phyloP scores from a whole-genome alignment of 1,140 invertebrate species.

The Lucilia cuprina region DNA sequence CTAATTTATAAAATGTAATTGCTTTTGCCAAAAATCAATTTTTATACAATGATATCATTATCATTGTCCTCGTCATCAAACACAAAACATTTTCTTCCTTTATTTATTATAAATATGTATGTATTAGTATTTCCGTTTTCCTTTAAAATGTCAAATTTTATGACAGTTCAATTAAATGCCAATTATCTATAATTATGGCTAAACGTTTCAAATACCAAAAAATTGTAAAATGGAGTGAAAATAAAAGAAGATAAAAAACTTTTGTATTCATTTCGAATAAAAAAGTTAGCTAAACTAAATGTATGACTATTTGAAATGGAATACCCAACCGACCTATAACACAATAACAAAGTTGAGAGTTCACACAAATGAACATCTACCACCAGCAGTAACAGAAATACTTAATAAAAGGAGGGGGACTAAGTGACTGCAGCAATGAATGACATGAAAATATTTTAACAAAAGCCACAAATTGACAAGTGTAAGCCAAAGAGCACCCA shows the following conservation, averaged over 20 bases:
- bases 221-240: too few relatives aligned
- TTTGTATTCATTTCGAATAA: background rate
- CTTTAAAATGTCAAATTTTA: conserved; percentile 32
- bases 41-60: background rate
- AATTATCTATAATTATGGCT: conserved; percentile 34
- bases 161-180: conserved; percentile 34
- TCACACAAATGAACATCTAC: background rate
- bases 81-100: background rate
- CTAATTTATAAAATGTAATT: too few relatives aligned
- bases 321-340: background rate
- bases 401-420: background rate
- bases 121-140: background rate
- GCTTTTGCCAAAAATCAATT: background rate
- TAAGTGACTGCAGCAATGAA: background rate
- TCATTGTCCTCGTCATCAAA: background rate
- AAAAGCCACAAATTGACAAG: conserved; percentile 44
- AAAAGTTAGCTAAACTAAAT: background rate
- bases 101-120: background rate
- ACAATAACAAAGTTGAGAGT: conserved; percentile 25
- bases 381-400: background rate
- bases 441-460: conserved; percentile 29
- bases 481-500: conserved; percentile 39
- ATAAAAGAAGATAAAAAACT: background rate
- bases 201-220: background rate
- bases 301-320: background rate